phyloP scores from a whole-genome alignment of 2,113 vertebrate species.

The Andinoacara biseriatus region DNA sequence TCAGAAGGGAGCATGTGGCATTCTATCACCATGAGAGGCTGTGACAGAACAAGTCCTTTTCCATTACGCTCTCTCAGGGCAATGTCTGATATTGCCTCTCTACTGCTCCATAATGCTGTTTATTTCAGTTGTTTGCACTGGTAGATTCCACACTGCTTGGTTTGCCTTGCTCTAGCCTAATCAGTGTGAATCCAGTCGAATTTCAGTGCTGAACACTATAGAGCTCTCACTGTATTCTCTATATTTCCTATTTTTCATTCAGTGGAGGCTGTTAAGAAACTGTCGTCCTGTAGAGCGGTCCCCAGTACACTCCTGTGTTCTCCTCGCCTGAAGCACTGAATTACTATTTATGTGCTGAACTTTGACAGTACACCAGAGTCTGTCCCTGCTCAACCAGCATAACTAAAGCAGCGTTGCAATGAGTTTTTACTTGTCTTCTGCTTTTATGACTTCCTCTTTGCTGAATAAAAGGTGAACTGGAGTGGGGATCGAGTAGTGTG shows the following conservation, averaged over 20 bases:
- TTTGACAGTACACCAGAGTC: conserved; percentile 71
- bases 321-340: conserved; percentile 69
- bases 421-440: conserved; percentile 44
- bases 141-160: conserved; percentile 36
- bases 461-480: conserved; percentile 20
- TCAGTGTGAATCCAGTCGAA: conserved; percentile 29
- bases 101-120: conserved; percentile 65
- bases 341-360: conserved; percentile 82
- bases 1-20: conserved; percentile 76
- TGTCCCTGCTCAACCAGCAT: conserved; percentile 57
- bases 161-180: conserved; percentile 19
- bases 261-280: conserved; percentile 64
- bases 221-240: conserved; percentile 28
- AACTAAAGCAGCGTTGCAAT: conserved; percentile 39
- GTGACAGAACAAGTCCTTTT: conserved; percentile 79
- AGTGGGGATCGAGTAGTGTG: not conserved
- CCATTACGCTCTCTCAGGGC: conserved; percentile 70
- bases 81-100: conserved; percentile 71
- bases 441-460: conserved; percentile 44
- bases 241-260: conserved; percentile 72
- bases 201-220: conserved; percentile 21
- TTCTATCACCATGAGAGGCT: conserved; percentile 80
- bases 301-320: conserved; percentile 64
- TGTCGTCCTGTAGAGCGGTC: conserved; percentile 68
- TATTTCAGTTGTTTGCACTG: conserved; percentile 64